These are phyloP conservation scores for Scomber scombrus DNA, from an alignment of 2,113 vertebrate species.

Conservation along the genomic window DNA sequence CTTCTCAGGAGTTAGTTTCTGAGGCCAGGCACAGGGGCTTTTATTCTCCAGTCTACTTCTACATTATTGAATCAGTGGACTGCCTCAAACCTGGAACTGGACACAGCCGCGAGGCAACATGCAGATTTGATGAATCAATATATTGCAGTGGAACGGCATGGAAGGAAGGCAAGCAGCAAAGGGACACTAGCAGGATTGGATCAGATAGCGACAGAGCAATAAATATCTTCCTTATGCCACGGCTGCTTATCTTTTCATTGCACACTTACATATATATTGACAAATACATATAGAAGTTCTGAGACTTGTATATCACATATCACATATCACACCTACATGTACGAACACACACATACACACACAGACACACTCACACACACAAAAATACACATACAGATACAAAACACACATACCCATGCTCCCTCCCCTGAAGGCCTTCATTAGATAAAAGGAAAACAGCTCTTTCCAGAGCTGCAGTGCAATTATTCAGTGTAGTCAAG, in stretches of 20 bases:
- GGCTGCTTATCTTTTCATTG: conserved; percentile 22
- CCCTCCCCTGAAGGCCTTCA: conserved; percentile 77
- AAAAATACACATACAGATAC: conserved; percentile 11
- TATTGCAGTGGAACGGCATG: conserved; percentile 43
- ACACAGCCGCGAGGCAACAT: conserved; percentile 63
- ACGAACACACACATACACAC: background rate
- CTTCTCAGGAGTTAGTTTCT: conserved; percentile 67
- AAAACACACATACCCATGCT: conserved; percentile 32
- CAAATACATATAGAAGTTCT: conserved; percentile 26
- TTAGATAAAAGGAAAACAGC: conserved; percentile 84
- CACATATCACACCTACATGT: conserved; percentile 29
- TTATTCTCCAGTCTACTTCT: conserved; percentile 61
- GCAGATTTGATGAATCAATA: conserved; percentile 72
- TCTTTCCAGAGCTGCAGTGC: conserved; percentile 82
- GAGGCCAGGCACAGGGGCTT: conserved; percentile 51
- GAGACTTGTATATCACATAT: conserved; percentile 13
- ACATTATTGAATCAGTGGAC: conserved; percentile 71
- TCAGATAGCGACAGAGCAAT: conserved; percentile 16
- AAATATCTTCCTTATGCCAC: conserved; percentile 16
- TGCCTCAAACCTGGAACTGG: conserved; percentile 56
- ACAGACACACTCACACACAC: conserved; percentile 10
- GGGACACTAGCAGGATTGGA: conserved; percentile 36
- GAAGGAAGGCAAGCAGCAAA: conserved; percentile 15
- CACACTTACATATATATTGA: conserved; percentile 21
- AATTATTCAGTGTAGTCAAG: conserved; percentile 86